These are phyloP conservation scores for Bombus affinis DNA, from an alignment of 1,140 invertebrate genomes.

Conservation along the genomic window DNA sequence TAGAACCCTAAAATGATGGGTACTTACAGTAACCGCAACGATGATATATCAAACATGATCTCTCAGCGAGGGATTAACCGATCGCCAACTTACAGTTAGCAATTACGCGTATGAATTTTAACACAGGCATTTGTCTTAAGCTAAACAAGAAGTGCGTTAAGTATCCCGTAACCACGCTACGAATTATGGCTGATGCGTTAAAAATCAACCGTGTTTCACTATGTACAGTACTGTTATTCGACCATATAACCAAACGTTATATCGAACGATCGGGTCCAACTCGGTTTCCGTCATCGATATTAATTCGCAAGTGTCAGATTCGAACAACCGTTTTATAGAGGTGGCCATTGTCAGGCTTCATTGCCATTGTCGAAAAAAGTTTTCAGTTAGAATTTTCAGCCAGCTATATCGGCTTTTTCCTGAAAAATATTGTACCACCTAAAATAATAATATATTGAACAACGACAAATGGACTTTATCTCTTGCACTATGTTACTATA, in stretches of 20 bases:
- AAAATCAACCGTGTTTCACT: neutral
- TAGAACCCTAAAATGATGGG: neutral
- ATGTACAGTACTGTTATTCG: neutral
- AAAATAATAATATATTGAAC: too few relatives aligned
- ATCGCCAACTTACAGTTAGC: too few relatives aligned
- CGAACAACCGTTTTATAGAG: neutral
- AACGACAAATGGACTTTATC: too few relatives aligned
- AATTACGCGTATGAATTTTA: neutral
- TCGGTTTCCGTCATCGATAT: neutral
- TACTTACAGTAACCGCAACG: neutral
- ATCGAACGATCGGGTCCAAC: slow-evolving; percentile 8
- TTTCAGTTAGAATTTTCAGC: neutral
- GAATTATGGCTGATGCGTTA: neutral
- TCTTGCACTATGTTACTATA: too few relatives aligned
- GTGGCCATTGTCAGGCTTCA: neutral
- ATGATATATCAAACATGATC: neutral
- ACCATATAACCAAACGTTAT: slow-evolving; percentile 7
- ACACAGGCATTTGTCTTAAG: neutral
- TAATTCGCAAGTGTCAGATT: neutral
- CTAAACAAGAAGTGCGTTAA: too few relatives aligned
- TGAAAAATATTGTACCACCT: too few relatives aligned
- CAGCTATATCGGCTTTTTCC: too few relatives aligned
- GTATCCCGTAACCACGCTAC: neutral
- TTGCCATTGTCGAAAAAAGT: neutral
- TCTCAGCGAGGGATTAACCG: neutral